Evolutionary conservation across 2,888 invertebrate genomes (phyloP), one percentile per base, ranked within the genome.

Genomic region (Cataglyphis cursor): DNA sequence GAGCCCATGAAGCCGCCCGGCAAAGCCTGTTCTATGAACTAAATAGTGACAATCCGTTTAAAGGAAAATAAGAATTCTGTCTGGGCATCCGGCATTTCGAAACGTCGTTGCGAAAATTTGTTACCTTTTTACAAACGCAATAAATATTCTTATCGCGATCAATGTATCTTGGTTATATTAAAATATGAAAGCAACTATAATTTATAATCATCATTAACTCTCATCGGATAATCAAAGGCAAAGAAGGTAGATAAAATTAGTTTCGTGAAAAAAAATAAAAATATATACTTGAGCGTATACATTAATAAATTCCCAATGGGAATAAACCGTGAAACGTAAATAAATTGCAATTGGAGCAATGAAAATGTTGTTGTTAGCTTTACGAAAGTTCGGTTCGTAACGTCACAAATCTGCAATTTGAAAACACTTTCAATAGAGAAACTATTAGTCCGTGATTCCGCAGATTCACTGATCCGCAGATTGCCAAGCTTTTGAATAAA

Each of bases 51-150:
- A 81, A 86, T 68, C 68, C 48, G 12, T 48, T 41, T 78, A 75
- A 88, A 88, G 86, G 88, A 86, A 87, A 86, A 75, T 80, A 82
- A 61, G 72, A 82, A 81, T 65, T 82, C 35, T 80, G 64, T 86
- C 86, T 61, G 61, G 76, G 4, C 41, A 54, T 66, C 28, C 75
- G 38, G 54, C 54, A 65, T 87, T 88, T 70, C 70, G 66, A 64
- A 81, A 73, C 31, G 12, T n/a, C 24, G 38, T 38, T 21, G n/a
- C 44, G 35, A 78, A 44, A 59, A 35, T 65, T 59, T 41, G 5
- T 15, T 9, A 70, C 31, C 44, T 59, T 21, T 31, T n/a, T 18
- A 12, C 70, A 59, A 44, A 70, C 21, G 35, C 12, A 10, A 59
- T 44, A 59, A 59, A 59, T 66, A 68, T 21, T 12, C 21, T 12